Evolutionary conservation across 2,797 vertebrate species (phyloP).

Genomic region (Alauda arvensis): DNA sequence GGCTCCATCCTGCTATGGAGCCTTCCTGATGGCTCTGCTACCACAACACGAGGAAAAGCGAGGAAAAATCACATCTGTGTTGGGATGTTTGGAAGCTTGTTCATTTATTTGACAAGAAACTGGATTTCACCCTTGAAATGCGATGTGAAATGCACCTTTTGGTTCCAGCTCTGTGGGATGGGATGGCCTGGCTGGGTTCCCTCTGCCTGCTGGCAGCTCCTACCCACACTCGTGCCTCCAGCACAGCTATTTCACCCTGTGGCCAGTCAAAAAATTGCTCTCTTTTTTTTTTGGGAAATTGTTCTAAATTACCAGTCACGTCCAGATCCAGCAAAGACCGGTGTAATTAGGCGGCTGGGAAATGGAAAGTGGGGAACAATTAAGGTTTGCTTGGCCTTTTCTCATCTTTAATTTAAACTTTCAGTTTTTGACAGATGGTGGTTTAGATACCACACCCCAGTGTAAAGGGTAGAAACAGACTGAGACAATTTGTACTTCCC

Average conservation of each 20-base stretch:
- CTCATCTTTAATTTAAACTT: neutral
- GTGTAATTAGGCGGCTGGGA: neutral
- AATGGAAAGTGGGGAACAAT: slow-evolving; percentile 34
- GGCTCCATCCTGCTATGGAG: neutral
- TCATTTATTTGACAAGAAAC: neutral
- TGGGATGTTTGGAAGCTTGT: neutral
- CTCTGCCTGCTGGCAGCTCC: slow-evolving; percentile 16
- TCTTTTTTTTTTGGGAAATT: slow-evolving; percentile 7
- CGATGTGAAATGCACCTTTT: neutral
- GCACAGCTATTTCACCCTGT: neutral
- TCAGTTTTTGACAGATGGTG: neutral
- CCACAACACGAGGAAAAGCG: fast-evolving
- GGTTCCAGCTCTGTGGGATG: neutral
- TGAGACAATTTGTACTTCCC: neutral
- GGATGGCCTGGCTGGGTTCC: neutral
- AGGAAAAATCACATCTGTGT: neutral
- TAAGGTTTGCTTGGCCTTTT: slow-evolving; percentile 28
- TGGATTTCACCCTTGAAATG: neutral
- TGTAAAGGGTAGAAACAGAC: neutral
- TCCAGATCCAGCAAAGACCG: neutral
- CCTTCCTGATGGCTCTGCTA: neutral
- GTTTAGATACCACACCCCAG: slow-evolving; percentile 12
- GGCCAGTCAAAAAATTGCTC: slow-evolving; percentile 11
- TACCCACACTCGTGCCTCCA: neutral
- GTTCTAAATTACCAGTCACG: neutral